Conservation (phyloP, 2,797 vertebrate species). For the Cynopterus sphinx region DNA sequence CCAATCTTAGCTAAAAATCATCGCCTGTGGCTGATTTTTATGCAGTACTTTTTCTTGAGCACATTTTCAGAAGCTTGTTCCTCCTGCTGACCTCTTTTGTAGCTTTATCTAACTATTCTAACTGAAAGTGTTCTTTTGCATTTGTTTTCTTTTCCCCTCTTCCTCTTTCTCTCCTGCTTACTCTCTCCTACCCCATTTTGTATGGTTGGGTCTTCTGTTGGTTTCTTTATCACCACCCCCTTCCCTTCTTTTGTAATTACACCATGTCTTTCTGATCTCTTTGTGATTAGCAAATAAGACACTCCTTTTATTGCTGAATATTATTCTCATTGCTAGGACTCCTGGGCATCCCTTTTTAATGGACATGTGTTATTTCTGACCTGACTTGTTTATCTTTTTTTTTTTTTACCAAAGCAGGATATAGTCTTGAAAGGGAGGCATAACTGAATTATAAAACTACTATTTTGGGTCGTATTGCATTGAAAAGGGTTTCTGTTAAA, state of each 20-base stretch:
- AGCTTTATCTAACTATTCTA: neutral
- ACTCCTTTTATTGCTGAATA: neutral
- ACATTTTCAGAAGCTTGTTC: neutral
- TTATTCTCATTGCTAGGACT: neutral
- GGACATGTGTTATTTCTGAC: neutral
- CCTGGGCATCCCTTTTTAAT: neutral
- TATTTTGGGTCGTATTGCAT: neutral
- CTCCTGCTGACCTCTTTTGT: neutral
- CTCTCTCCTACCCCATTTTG: neutral
- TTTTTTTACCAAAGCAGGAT: neutral
- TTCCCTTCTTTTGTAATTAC: neutral
- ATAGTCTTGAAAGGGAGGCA: neutral
- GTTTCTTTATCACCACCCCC: neutral
- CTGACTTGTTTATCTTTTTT: neutral
- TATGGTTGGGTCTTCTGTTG: neutral
- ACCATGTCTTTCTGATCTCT: neutral
- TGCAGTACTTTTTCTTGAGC: neutral
- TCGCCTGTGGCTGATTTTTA: neutral
- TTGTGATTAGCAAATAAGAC: neutral
- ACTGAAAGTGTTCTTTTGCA: neutral
- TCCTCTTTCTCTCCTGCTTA: neutral
- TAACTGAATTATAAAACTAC: neutral
- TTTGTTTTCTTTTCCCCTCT: neutral
- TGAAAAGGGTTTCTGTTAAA: neutral
- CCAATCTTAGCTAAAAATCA: neutral